Evolutionary conservation across 2,113 vertebrate genomes (phyloP).

Genomic region (Enhydra lutris): DNA sequence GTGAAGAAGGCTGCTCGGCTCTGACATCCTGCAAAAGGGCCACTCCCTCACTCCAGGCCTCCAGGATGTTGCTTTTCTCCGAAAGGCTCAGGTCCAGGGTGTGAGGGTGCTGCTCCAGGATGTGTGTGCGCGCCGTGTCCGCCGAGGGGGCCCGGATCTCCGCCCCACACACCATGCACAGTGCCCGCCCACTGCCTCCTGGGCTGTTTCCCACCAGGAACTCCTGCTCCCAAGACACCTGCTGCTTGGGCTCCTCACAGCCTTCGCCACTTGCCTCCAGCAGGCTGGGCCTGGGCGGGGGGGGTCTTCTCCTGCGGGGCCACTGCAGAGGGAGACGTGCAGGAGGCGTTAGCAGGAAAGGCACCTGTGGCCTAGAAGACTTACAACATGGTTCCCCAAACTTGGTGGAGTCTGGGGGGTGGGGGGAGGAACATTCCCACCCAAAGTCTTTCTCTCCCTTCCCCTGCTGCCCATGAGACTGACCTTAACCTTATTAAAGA

Average conservation of each 20-base stretch:
- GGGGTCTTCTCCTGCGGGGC: constrained; percentile 69
- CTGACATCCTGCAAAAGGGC: constrained; percentile 77
- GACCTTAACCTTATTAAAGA: neutral
- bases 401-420: neutral
- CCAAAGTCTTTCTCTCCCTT: neutral
- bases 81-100: constrained; percentile 82
- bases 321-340: constrained; percentile 12
- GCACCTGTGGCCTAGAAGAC: too few species aligned
- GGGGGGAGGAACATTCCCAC: neutral
- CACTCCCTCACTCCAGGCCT: constrained; percentile 90
- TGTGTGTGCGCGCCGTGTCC: constrained; percentile 84
- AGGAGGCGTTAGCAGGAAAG: neutral
- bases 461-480: neutral
- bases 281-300: neutral
- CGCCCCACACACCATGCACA: constrained; percentile 92
- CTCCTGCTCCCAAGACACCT: constrained; percentile 76
- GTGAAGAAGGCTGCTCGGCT: constrained; percentile 60
- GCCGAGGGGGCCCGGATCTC: constrained; percentile 84
- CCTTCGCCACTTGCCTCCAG: constrained; percentile 16
- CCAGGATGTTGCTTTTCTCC: constrained; percentile 84
- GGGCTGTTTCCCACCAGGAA: constrained; percentile 91
- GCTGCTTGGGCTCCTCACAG: constrained; percentile 61
- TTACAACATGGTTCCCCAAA: neutral
- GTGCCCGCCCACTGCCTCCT: constrained; percentile 83
- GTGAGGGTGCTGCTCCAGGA: constrained; percentile 88